Percentiles rank a stretch among this genome's conserved stretches.
These are phyloP conservation scores for Drosophila phalerata DNA, from an alignment of 2,888 invertebrate genomes.

Conservation along the genomic window DNA sequence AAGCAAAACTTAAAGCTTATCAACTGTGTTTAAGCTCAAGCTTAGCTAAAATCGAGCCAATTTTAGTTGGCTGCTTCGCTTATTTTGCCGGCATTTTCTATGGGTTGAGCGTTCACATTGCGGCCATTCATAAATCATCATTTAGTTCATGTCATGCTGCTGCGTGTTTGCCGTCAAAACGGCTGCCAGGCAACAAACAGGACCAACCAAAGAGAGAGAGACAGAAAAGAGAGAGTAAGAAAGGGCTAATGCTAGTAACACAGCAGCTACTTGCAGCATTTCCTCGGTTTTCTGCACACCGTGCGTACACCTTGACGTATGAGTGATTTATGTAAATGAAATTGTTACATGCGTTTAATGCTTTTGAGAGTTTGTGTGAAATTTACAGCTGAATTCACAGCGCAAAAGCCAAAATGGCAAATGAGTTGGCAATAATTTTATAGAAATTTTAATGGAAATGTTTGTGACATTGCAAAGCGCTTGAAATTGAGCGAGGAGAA, in stretches of 20 bases:
- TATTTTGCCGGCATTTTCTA: conserved; percentile 17
- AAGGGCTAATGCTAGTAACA: conserved; percentile 7
- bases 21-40: conserved; percentile 20
- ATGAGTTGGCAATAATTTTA: conserved; percentile 51
- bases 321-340: conserved; percentile 77
- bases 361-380: conserved; percentile 27
- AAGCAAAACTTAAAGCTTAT: conserved; percentile 13
- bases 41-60: conserved; percentile 11
- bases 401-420: conserved; percentile 27
- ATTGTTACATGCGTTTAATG: conserved; percentile 52
- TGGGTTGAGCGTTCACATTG: conserved; percentile 14
- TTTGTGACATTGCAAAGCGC: conserved; percentile 27
- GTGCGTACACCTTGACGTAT: conserved; percentile 60
- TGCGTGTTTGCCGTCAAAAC: conserved; percentile 63
- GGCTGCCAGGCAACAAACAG: conserved; percentile 33
- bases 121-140: conserved; percentile 66
- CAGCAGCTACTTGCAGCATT: conserved; percentile 36
- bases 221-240: not conserved
- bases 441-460: conserved; percentile 32
- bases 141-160: conserved; percentile 68
- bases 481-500: conserved; percentile 19
- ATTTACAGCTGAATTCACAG: conserved; percentile 35
- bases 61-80: conserved; percentile 8
- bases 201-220: not conserved
- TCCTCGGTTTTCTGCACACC: conserved; percentile 4